phyloP scores from a whole-genome alignment of 2,888 invertebrate genomes.

The Pyralis farinalis region DNA sequence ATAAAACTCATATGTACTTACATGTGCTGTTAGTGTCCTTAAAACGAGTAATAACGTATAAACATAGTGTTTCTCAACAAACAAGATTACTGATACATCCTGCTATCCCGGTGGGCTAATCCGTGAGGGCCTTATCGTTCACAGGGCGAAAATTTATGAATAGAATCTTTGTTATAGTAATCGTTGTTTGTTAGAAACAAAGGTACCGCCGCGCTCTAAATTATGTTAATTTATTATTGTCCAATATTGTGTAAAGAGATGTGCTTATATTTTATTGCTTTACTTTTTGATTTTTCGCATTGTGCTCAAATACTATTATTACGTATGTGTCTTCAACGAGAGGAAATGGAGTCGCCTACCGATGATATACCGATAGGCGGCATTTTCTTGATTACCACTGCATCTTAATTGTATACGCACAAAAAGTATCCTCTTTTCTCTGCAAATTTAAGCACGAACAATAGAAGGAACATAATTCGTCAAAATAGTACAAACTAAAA shows the following conservation, averaged over 20 bases:
- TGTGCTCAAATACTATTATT: too few relatives aligned
- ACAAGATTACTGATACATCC: constrained; percentile 74
- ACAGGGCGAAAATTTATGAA: constrained; percentile 67
- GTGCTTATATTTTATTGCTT: not conserved
- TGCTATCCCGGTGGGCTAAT: constrained; percentile 74
- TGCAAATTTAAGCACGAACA: too few relatives aligned
- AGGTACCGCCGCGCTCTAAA: constrained; percentile 20
- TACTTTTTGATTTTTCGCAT: too few relatives aligned
- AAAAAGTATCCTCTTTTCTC: too few relatives aligned
- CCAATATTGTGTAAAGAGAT: not conserved
- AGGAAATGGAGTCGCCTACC: too few relatives aligned
- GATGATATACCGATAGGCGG: too few relatives aligned
- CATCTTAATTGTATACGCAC: too few relatives aligned
- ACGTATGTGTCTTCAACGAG: too few relatives aligned
- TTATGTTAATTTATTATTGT: not conserved
- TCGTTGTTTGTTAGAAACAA: constrained; percentile 46
- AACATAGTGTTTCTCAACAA: constrained; percentile 48
- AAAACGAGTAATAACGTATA: constrained; percentile 46
- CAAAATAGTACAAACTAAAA: too few relatives aligned
- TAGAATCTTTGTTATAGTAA: constrained; percentile 40
- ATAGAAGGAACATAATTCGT: too few relatives aligned
- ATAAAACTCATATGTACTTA: not conserved
- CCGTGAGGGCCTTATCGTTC: constrained; percentile 55
- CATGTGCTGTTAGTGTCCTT: constrained; percentile 16
- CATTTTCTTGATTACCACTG: too few relatives aligned